A percentile compares a stretch with the other conserved stretches of the same genome.
These are phyloP conservation scores for Varanus salvator DNA, from an alignment of 2,113 vertebrate genomes.

Conservation along the genomic window DNA sequence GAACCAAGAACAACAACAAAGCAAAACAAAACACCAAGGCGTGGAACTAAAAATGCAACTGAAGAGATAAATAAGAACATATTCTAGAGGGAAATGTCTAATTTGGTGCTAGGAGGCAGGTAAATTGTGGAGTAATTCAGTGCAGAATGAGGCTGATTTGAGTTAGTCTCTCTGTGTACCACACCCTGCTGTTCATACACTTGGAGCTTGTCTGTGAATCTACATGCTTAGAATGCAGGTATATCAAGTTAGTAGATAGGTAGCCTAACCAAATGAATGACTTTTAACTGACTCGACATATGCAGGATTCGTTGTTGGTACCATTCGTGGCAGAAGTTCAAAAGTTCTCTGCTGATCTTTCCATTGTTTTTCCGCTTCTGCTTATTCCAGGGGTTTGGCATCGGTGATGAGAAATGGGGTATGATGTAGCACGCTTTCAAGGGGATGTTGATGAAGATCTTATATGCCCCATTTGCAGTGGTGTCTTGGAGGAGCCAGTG, in stretches of 20 bases:
- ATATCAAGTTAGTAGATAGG: neutral
- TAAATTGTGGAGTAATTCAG: neutral
- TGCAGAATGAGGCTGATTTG: neutral
- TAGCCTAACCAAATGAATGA: rapidly evolving
- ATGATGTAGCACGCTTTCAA: slow-evolving; percentile 96
- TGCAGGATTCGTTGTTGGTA: neutral
- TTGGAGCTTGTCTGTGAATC: neutral
- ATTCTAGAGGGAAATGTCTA: neutral
- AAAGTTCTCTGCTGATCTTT: neutral
- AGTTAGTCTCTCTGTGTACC: neutral
- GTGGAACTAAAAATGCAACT: neutral
- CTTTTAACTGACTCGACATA: neutral
- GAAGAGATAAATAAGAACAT: neutral
- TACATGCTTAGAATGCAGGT: neutral
- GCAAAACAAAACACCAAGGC: too few species aligned
- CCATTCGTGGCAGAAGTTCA: neutral
- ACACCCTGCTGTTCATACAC: rapidly evolving
- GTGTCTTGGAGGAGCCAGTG: slow-evolving; percentile 97
- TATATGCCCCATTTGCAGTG: slow-evolving; percentile 97
- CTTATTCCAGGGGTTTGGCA: slow-evolving; percentile 76
- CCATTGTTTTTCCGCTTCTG: neutral
- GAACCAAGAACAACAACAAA: neutral
- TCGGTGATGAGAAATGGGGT: slow-evolving; percentile 98
- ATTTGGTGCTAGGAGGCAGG: neutral
- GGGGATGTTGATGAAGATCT: slow-evolving; percentile 98